A percentile compares a stretch with the other conserved stretches of the same genome.
Evolutionary conservation across 1,140 invertebrate species (phyloP).

Genomic region (Macrobrachium rosenbergii): DNA sequence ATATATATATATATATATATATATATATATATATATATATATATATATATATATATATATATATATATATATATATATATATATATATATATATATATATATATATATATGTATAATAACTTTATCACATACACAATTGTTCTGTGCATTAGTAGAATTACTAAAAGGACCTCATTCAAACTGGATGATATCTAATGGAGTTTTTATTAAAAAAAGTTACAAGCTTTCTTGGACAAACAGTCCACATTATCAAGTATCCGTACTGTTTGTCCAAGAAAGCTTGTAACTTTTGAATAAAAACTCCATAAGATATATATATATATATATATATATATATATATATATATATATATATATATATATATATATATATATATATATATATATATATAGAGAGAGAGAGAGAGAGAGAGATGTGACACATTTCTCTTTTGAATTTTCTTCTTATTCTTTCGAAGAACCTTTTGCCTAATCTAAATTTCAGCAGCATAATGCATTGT

Average conservation of each 20-base stretch:
- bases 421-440: not conserved
- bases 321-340: slow-evolving; percentile 27
- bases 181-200: too few relatives aligned
- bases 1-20: not conserved
- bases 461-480: not conserved
- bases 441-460: not conserved
- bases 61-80: too few relatives aligned
- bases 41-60: not conserved
- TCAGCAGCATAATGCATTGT: not conserved
- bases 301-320: slow-evolving; percentile 23
- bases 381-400: too few relatives aligned
- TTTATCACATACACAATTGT: too few relatives aligned
- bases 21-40: slow-evolving; percentile 16
- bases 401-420: too few relatives aligned
- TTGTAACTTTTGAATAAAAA: too few relatives aligned
- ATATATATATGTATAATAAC: not conserved
- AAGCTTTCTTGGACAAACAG: too few relatives aligned
- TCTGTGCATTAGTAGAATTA: too few relatives aligned
- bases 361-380: not conserved
- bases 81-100: not conserved
- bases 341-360: slow-evolving; percentile 18
- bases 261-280: too few relatives aligned
- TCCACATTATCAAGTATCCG: too few relatives aligned
- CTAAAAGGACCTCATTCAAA: too few relatives aligned
- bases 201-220: too few relatives aligned